phyloP scores from a whole-genome alignment of 2,113 vertebrate genomes.

The Psilopsiagon aymara region DNA sequence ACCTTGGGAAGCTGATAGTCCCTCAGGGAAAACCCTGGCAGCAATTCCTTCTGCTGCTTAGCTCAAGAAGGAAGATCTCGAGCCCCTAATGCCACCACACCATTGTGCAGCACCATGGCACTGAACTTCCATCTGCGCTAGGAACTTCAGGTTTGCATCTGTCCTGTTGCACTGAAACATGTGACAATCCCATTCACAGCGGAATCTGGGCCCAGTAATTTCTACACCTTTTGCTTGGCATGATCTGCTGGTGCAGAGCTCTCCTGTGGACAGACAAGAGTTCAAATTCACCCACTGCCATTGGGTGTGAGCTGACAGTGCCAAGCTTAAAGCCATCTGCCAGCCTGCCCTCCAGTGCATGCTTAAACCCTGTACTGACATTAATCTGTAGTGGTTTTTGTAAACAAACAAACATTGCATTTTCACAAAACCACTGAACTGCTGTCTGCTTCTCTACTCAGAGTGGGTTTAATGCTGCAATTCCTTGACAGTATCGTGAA shows the following conservation, averaged over 20 bases:
- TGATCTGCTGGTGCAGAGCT: not conserved
- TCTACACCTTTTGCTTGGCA: not conserved
- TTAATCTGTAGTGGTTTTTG: constrained; percentile 1
- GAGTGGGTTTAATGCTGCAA: not conserved
- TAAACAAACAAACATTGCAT: constrained; percentile 18
- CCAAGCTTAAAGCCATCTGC: not conserved
- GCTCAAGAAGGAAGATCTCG: not conserved
- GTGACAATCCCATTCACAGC: not conserved
- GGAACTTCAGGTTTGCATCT: not conserved
- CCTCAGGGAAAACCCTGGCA: not conserved
- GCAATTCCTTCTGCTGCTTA: not conserved
- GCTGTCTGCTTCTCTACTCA: constrained; percentile 7
- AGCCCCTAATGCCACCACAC: not conserved
- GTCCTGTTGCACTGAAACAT: not conserved
- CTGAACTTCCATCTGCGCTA: not conserved
- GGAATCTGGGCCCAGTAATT: not conserved
- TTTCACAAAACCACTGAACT: constrained; percentile 25
- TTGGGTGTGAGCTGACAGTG: not conserved
- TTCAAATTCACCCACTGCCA: not conserved
- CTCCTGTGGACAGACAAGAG: not conserved
- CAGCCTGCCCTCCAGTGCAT: not conserved
- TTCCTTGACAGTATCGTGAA: constrained; percentile 54
- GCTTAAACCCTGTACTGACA: not conserved
- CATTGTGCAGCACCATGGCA: rapidly evolving
- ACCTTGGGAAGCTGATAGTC: not conserved